Evolutionary conservation across 2,888 invertebrate genomes (phyloP).

Genomic region (Drosophila niveifrons): DNA sequence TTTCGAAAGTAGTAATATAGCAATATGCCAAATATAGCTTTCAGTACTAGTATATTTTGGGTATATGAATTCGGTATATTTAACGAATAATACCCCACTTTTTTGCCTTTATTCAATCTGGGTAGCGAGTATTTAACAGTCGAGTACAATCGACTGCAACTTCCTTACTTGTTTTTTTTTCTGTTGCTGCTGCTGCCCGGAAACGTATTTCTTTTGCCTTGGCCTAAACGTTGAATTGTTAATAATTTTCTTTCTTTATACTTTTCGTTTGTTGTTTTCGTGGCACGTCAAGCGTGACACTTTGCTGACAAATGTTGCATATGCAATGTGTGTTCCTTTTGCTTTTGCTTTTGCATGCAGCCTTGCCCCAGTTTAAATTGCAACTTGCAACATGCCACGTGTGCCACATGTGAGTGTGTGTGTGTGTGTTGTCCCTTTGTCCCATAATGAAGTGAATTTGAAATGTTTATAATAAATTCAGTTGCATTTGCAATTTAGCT

Average conservation of each 20-base stretch:
- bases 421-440: background rate
- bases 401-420: constrained; percentile 10
- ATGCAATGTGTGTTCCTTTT: constrained; percentile 18
- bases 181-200: constrained; percentile 46
- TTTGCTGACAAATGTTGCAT: constrained; percentile 45
- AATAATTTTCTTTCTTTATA: constrained; percentile 41
- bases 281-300: constrained; percentile 24
- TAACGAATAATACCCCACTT: too few relatives aligned
- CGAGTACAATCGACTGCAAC: too few relatives aligned
- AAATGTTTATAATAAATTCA: constrained; percentile 53
- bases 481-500: constrained; percentile 62
- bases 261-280: background rate
- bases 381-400: constrained; percentile 22
- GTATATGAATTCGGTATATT: too few relatives aligned
- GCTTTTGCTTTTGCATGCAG: constrained; percentile 42
- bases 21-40: too few relatives aligned
- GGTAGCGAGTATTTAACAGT: too few relatives aligned
- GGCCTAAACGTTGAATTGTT: constrained; percentile 75
- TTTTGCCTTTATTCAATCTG: too few relatives aligned
- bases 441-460: constrained; percentile 55
- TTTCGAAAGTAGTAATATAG: too few relatives aligned
- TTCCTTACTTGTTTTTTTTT: background rate
- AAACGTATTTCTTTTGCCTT: constrained; percentile 63
- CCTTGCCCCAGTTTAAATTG: constrained; percentile 51
- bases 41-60: too few relatives aligned